Base-by-base conservation (phyloP, 2,888 invertebrate species). In the Cryptocephalus moraei region DNA sequence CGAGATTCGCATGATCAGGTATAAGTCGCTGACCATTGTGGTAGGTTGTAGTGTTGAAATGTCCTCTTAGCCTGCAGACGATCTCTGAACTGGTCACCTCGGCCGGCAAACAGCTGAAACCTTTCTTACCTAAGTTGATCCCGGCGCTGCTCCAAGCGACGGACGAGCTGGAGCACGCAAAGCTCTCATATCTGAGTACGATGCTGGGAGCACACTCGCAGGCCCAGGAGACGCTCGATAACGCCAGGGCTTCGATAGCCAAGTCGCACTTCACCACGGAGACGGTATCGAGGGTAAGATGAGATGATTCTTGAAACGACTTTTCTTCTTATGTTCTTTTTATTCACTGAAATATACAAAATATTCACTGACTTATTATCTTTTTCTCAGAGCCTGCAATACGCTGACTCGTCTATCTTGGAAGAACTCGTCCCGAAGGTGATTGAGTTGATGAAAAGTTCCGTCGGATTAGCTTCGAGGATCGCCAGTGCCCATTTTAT, bases 261-360 rank as follows among this genome's bases (percentile, higher is more conserved):
- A 84, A 86, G 60, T 83, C 83, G 1, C 90, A 93, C 65, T 87
- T 91, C 50, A 90, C 92, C 49, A 90, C 89, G 54, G 91, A 92
- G 62, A 89, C 91, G 3, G 83, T 91, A 34, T 81, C 86, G 39
- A 86, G 87, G 73, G 87, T 86, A 64, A 56, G 58, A 41, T 41
- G 39, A n/a, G n/a, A n/a, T 32, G 14, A 38, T 22, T 43, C 43
- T 33, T 34, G 34, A 9, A 34, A 34, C 34, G 9, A 34, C 34
- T 9, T 34, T 34, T 34, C n/a, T 34, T 9, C 9, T 34, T 34
- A 34, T 34, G n/a, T 34, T 34, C n/a, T 9, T 9, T 9, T 9
- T 9, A 34, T 34, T n/a, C n/a, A n/a, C n/a, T n/a, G n/a, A n/a
- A n/a, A n/a, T n/a, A n/a, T n/a, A n/a, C n/a, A n/a, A n/a, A n/a